Evolutionary conservation across 2,888 invertebrate genomes (phyloP).

Genomic region (Sipha maydis): DNA sequence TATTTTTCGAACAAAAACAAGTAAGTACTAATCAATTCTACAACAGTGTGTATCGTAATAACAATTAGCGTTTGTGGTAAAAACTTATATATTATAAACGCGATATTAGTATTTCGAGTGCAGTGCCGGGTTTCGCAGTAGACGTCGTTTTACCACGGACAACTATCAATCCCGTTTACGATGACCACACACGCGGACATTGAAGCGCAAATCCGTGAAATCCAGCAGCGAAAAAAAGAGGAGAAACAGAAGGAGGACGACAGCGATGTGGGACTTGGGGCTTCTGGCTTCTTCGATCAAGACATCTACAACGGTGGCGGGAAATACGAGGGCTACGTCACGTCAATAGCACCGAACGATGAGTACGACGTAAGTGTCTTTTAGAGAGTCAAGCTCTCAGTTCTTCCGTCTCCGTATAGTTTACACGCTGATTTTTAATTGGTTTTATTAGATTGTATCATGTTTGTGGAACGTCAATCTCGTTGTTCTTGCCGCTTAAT

Average conservation of each 20-base stretch:
- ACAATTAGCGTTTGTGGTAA: background rate
- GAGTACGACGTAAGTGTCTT: conserved; percentile 78
- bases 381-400: no score
- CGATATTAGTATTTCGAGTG: background rate
- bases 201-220: conserved; percentile 91
- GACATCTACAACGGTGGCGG: conserved; percentile 92
- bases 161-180: background rate
- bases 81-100: background rate
- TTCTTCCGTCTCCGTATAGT: background rate
- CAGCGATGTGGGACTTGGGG: conserved; percentile 82
- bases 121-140: background rate
- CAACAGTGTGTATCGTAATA: no score
- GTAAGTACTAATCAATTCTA: background rate
- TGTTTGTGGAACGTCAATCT: no score
- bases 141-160: background rate
- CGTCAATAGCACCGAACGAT: conserved; percentile 96
- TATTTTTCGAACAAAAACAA: no score
- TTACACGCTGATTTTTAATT: background rate
- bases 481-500: no score
- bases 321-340: conserved; percentile 93
- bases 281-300: conserved; percentile 87
- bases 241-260: conserved; percentile 72
- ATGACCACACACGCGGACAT: conserved; percentile 75
- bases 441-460: background rate
- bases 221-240: conserved; percentile 88